Evolutionary conservation across 2,797 vertebrate species (phyloP).

Genomic region (Brachyalestes nurse): DNA sequence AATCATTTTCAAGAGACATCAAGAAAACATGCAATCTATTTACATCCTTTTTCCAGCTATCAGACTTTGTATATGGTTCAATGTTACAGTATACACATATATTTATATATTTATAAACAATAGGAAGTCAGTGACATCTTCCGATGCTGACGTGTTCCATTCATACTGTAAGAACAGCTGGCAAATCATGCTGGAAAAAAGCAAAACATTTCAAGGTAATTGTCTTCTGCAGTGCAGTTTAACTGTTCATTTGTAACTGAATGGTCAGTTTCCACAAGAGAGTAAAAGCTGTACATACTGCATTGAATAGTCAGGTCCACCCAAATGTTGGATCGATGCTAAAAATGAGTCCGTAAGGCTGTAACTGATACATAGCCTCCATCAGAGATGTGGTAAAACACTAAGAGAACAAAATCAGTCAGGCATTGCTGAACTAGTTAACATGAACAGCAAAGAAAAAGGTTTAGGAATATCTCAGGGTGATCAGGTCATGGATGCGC

Average conservation of each 20-base stretch:
- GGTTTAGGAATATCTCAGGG: not conserved
- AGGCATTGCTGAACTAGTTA: not conserved
- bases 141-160: slow-evolving; percentile 1
- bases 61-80: slow-evolving; percentile 60
- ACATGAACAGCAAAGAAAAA: not conserved
- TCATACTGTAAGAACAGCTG: slow-evolving; percentile 6
- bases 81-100: slow-evolving; percentile 68
- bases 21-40: slow-evolving; percentile 80
- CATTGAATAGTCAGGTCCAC: not conserved
- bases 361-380: not conserved
- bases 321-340: slow-evolving; percentile 10
- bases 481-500: not conserved
- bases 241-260: not conserved
- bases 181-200: slow-evolving; percentile 21
- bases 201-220: slow-evolving; percentile 5
- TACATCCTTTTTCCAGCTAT: slow-evolving; percentile 64
- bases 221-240: not conserved
- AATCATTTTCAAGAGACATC: slow-evolving; percentile 74
- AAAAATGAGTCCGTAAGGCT: not conserved
- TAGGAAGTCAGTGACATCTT: slow-evolving; percentile 49
- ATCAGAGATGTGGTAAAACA: not conserved
- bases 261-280: not conserved
- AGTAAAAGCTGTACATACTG: slow-evolving; percentile 17
- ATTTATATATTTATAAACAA: slow-evolving; percentile 62
- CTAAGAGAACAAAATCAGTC: not conserved